Base-by-base conservation (phyloP, 2,888 invertebrate genomes). In the Balanococcus diminutus region DNA sequence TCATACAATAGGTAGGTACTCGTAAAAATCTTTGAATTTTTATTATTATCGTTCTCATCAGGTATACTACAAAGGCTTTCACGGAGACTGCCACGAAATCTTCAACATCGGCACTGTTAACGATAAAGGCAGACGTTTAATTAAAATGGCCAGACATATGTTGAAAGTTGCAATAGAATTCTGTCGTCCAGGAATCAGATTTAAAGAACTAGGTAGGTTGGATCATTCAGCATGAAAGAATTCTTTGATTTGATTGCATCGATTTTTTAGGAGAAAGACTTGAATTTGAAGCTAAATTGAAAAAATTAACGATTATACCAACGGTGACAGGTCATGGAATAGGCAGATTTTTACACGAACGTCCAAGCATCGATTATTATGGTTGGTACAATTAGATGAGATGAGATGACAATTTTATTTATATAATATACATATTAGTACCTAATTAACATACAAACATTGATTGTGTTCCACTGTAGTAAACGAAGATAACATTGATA, bases 241-340 rank as follows among this genome's bases (percentile, higher is more conserved):
- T 28, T 16, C 16, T 19, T 16, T 31, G 28, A 11, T 16, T n/a
- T n/a, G 2, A 25, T 1, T 25, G 9, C 0, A 11, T 25, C 14
- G 8, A 25, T 25, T 61, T 51, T 51, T n/a, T 2, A 67, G 67
- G 67, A 16, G 67, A 79, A 32, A 31, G 22, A 9, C 82, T 36
- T 3, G 25, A 56, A 32, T 9, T 9, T 8, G 42, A 61, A 6
- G 86, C 86, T 0, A n/a, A 11, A 2, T 4, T 56, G 11, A 51
- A 83, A 16, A 56, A 46, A 6, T 72, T 67, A 14, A 92, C 91
- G 46, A 93, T 97, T 1, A 91, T 98, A 82, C 95, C 96, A 5
- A 93, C 93, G 4, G 96, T 98, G 89, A 92, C 94, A 87, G 98
- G 98, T 0, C 98, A 98, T 90, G 98, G 98, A 0, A 97, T 98